These are phyloP conservation scores for Xiphophorus couchianus DNA, from an alignment of 2,113 vertebrate species.

Conservation along the genomic window DNA sequence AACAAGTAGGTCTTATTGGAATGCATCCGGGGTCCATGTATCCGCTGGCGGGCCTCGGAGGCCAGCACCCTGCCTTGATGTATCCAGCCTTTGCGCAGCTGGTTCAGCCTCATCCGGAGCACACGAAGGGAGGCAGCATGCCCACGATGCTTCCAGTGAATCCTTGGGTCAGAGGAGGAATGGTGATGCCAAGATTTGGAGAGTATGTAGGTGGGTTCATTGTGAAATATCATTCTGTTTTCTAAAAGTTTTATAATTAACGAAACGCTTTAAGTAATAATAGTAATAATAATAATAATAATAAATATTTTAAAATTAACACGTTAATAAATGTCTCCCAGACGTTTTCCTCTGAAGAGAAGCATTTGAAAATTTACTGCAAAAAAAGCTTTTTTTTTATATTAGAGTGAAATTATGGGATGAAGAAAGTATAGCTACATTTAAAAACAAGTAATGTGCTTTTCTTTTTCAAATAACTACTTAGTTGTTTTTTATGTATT, in stretches of 20 bases:
- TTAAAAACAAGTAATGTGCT: not conserved
- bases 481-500: not conserved
- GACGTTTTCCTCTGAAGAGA: too few species aligned
- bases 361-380: too few species aligned
- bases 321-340: too few species aligned
- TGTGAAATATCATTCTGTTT: not conserved
- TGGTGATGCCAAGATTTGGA: conserved; percentile 78
- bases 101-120: conserved; percentile 79
- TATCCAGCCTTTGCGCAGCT: conserved; percentile 76
- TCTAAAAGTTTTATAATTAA: not conserved
- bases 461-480: not conserved
- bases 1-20: conserved; percentile 67
- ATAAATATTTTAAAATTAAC: too few species aligned
- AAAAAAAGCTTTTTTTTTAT: too few species aligned
- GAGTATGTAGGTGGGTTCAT: conserved; percentile 75
- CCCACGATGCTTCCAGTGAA: conserved; percentile 75
- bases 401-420: not conserved
- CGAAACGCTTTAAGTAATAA: too few species aligned
- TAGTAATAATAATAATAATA: too few species aligned
- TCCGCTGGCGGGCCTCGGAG: conserved; percentile 74
- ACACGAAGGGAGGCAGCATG: conserved; percentile 77
- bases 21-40: conserved; percentile 76
- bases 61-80: conserved; percentile 74
- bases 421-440: not conserved
- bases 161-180: conserved; percentile 82